Percentiles rank a stretch among this genome's conserved stretches.
Evolutionary conservation across 2,797 vertebrate species (phyloP).

Genomic region (Sternarchorhynchus goeldii): DNA sequence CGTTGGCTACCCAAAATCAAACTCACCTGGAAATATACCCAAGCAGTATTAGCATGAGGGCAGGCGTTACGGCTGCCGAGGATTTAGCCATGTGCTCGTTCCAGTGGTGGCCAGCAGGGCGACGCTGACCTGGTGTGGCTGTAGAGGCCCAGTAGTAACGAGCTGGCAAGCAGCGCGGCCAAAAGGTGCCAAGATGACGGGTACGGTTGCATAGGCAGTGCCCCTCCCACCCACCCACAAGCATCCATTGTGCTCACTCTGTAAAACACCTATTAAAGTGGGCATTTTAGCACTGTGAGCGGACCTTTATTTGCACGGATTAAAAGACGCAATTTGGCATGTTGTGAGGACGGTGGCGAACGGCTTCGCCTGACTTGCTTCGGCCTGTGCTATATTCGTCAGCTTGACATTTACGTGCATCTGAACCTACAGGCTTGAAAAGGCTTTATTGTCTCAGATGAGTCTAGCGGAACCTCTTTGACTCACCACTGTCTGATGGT

Average conservation of each 20-base stretch:
- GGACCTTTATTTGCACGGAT: conserved; percentile 58
- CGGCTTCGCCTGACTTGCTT: conserved; percentile 23
- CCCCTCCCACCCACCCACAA: conserved; percentile 49
- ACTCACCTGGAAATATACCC: conserved; percentile 57
- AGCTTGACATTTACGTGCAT: conserved; percentile 42
- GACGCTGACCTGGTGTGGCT: conserved; percentile 60
- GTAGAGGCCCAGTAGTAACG: conserved; percentile 64
- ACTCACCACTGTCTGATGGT: conserved; percentile 11
- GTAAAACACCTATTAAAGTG: conserved; percentile 55
- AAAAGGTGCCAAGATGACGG: conserved; percentile 64
- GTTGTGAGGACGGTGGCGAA: neutral
- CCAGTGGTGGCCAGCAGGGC: conserved; percentile 54
- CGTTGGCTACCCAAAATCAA: conserved; percentile 51
- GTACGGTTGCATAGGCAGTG: conserved; percentile 50
- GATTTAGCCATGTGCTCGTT: conserved; percentile 56
- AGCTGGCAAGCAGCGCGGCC: conserved; percentile 60
- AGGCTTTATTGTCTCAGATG: conserved; percentile 14
- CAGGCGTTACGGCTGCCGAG: conserved; percentile 57
- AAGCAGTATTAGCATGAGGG: conserved; percentile 60
- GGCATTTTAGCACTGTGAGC: conserved; percentile 59
- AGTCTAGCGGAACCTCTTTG: conserved; percentile 17
- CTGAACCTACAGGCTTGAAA: neutral
- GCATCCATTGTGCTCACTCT: conserved; percentile 61
- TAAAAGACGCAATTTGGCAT: conserved; percentile 47
- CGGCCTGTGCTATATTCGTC: conserved; percentile 25